Base-by-base conservation (phyloP, 2,888 invertebrate genomes). In the Habroteleia sp. region DNA sequence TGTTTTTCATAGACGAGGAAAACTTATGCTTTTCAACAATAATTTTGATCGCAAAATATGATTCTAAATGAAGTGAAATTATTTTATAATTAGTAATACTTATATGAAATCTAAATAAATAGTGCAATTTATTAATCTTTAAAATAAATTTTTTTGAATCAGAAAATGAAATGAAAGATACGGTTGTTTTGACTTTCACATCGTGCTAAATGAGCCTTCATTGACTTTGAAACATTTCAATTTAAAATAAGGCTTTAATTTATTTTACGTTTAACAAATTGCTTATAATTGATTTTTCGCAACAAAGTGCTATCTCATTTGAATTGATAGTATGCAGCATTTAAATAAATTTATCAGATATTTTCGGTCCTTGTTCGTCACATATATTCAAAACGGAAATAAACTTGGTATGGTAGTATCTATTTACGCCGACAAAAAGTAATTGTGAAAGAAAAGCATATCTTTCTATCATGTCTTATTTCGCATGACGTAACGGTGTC, bases 341-440 rank as follows among this genome's bases (percentile, higher is more conserved):
- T 65, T 52, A 44, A 44, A 65, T 65, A 44, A 52, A 65, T 52
- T 65, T 65, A 65, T 42, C 31, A 35, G 41, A 52, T 37, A 52
- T 42, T 54, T 65, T 52, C 44, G 44, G 44, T 29, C 35, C 42
- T 42, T 41, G 10, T 62, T 62, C 41, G 31, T 14, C 14, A 10
- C 41, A 41, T 52, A 42, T 33, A 50, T 52, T 52, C 42, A 23
- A 50, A 52, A 17, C 33, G 48, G 48, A 68, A 58, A 68, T 33
- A 35, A 48, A 31, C 29, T 31, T 33, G 27, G 44, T 52, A 44
- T 65, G 52, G 42, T 54, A 23, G 65, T 65, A 35, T 41, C 11
- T 42, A 33, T 35, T 66, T 48, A 31, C 46, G 13, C 33, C 42
- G 41, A 23, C 33, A 48, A 48, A 13, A 33, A 29, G 54, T 25